Base-by-base conservation (phyloP, 2,888 invertebrate genomes). In the Leucoma salicis region DNA sequence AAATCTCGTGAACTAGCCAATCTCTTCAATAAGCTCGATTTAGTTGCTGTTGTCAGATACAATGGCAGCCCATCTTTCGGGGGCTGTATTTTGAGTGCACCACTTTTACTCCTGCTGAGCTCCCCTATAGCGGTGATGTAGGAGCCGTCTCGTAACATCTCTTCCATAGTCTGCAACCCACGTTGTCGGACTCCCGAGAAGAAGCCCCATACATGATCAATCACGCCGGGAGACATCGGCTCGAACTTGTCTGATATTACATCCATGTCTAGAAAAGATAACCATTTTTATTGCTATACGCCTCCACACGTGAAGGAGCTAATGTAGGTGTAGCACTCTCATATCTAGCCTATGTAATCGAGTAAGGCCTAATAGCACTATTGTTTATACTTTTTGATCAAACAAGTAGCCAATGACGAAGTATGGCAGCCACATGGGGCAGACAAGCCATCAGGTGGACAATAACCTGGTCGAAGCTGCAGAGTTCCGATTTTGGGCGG, bases 121-220 rank as follows among this genome's bases (percentile, higher is more conserved):
- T 96, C 87, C 10, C 97, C 97, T 38, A 97, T 93, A 2, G 92
- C 92, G 0, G 97, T 95, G 31, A 97, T 91, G 52, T 94, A 92
- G 35, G 95, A 94, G 11, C 96, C 96, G 65, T 95, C 95, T 0
- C 95, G 88, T 3, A 97, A 85, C 92, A 97, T 95, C 80, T 95
- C 94, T 74, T 97, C 97, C 34, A 96, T 96, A 4, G 95, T 95
- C 77, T 97, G 96, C 14, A 96, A 84, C 0, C 97, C 97, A 48
- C 95, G 92, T 67, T 95, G 95, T 0, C 95, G 91, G 12, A 96
- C 93, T 12, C 97, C 96, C 57, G 94, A 94, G 69, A 97, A 94
- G 76, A 96, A 95, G 1, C 96, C 96, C 92, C 96, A 94, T 14
- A 97, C 90, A 64, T 95, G 94, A 78, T 96, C 95, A 49, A 95